phyloP scores from a whole-genome alignment of 2,888 invertebrate genomes.

The Torymus auratus region DNA sequence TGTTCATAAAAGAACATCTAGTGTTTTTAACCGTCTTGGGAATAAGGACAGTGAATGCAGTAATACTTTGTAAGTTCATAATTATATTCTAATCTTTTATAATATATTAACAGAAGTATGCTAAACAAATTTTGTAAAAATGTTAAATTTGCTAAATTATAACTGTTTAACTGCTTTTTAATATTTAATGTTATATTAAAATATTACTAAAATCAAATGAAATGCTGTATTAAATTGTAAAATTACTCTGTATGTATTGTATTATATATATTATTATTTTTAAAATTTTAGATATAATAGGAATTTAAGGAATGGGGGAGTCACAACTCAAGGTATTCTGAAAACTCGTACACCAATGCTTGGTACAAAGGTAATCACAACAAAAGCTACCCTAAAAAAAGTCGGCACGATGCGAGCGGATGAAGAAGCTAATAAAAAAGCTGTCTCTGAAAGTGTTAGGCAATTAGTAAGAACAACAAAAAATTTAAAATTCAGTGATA shows the following conservation, averaged over 20 bases:
- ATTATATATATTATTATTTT: background rate
- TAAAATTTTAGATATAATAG: slow-evolving; percentile 60
- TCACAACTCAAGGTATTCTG: slow-evolving; percentile 67
- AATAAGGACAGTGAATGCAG: slow-evolving; percentile 68
- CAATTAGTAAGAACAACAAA: slow-evolving; percentile 66
- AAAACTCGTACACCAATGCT: slow-evolving; percentile 63
- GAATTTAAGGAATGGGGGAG: slow-evolving; percentile 70
- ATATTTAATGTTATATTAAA: too few relatives aligned
- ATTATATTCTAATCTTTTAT: background rate
- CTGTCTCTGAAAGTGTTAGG: slow-evolving; percentile 63
- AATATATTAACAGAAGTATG: too few relatives aligned
- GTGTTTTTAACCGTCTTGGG: slow-evolving; percentile 74
- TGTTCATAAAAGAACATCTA: slow-evolving; percentile 68
- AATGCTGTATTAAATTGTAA: too few relatives aligned
- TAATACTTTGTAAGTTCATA: slow-evolving; percentile 39
- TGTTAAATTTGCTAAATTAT: too few relatives aligned
- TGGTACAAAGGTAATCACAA: slow-evolving; percentile 62
- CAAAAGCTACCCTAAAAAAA: slow-evolving; percentile 62
- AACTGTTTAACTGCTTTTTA: too few relatives aligned
- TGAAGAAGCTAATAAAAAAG: slow-evolving; percentile 70
- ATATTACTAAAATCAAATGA: too few relatives aligned
- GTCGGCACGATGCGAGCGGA: slow-evolving; percentile 74
- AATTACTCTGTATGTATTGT: too few relatives aligned
- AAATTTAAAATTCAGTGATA: slow-evolving; percentile 45
- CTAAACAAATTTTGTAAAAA: too few relatives aligned